Percentiles rank a stretch among this genome's conserved stretches.
phyloP scores from a whole-genome alignment of 2,797 vertebrate species.

The Alauda arvensis region DNA sequence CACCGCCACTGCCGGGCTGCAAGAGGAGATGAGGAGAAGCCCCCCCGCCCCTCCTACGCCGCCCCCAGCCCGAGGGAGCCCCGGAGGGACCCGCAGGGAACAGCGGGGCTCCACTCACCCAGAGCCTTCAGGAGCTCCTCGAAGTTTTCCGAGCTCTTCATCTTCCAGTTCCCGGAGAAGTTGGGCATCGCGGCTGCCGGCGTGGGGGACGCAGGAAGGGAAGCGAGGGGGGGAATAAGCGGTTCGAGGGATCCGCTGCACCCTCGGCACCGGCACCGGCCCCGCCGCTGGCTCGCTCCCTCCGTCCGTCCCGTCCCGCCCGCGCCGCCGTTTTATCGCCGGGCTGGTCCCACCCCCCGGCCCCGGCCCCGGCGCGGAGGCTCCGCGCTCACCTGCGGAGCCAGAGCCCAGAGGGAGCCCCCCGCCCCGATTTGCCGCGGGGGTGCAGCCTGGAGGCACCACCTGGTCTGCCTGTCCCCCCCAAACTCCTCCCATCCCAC shows the following conservation, averaged over 20 bases:
- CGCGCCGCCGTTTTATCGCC: neutral
- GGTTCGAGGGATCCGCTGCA: neutral
- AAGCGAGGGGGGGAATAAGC: neutral
- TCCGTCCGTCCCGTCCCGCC: neutral
- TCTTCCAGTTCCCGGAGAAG: conserved; percentile 91
- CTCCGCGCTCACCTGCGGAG: neutral
- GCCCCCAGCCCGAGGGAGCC: neutral
- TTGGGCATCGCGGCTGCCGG: conserved; percentile 68
- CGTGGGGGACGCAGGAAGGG: neutral
- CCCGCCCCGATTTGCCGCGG: neutral
- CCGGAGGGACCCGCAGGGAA: neutral
- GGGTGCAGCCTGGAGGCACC: neutral
- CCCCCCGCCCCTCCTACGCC: neutral
- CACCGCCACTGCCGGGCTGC: neutral
- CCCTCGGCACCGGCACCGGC: neutral
- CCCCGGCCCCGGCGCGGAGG: neutral
- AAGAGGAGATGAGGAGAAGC: neutral
- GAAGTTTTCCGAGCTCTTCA: conserved; percentile 89
- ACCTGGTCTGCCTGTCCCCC: neutral
- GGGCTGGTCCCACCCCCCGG: neutral
- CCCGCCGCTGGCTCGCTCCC: neutral
- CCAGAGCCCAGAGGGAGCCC: neutral
- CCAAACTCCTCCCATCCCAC: neutral
- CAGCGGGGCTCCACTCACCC: conserved; percentile 68
- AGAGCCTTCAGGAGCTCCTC: conserved; percentile 88